Conservation (phyloP, 2,888 invertebrate species). For the Leptopilina drosophilae region DNA sequence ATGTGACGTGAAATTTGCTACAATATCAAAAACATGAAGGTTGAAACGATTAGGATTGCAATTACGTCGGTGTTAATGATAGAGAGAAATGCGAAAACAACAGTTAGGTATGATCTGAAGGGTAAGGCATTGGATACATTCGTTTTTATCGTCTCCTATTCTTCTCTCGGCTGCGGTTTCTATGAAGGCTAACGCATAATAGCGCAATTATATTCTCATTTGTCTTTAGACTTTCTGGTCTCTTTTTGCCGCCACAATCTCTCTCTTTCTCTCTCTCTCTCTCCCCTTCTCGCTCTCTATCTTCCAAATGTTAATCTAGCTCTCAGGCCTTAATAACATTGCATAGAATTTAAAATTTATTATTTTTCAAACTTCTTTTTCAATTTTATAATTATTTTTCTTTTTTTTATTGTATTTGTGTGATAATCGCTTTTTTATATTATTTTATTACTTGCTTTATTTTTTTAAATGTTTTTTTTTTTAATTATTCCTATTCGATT, state of each 20-base stretch:
- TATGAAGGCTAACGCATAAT: conserved; percentile 35
- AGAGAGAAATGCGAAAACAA: conserved; percentile 36
- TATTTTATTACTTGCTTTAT: too few species aligned
- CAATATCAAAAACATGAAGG: conserved; percentile 28
- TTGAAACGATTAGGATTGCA: conserved; percentile 29
- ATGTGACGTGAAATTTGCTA: conserved; percentile 25
- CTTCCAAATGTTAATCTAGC: conserved; percentile 13
- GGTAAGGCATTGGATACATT: conserved; percentile 37
- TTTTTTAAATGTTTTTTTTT: too few species aligned
- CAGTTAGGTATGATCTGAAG: conserved; percentile 37
- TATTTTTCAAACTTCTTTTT: neutral
- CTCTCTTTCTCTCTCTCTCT: neutral
- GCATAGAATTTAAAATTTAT: neutral
- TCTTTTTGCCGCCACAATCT: conserved; percentile 13
- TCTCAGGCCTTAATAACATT: neutral
- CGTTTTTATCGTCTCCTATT: conserved; percentile 40
- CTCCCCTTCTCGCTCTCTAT: too few species aligned
- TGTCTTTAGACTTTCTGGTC: conserved; percentile 39
- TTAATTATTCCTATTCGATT: too few species aligned
- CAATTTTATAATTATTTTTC: neutral
- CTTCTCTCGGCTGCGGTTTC: conserved; percentile 32
- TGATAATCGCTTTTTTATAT: too few species aligned
- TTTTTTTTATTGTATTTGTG: too few species aligned
- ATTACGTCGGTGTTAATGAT: conserved; percentile 35
- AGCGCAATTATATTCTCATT: conserved; percentile 40